phyloP scores from a whole-genome alignment of 2,888 invertebrate genomes.

The Nebria salina region DNA sequence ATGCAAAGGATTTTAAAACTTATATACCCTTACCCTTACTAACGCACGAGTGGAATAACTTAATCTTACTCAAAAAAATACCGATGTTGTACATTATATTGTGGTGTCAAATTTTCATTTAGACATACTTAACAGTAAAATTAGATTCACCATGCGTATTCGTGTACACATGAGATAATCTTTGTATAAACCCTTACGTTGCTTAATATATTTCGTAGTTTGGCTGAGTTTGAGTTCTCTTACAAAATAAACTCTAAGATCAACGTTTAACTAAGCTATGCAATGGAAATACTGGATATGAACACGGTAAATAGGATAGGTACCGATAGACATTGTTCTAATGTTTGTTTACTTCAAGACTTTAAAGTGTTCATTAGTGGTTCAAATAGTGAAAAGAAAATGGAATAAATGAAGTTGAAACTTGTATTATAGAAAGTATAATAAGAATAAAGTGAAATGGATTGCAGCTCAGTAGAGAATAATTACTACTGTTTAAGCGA shows the following conservation, averaged over 20 bases:
- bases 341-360: not conserved
- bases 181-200: not conserved
- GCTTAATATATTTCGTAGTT: not conserved
- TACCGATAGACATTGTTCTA: not conserved
- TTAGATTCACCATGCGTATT: not conserved
- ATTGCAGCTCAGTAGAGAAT: too few relatives aligned
- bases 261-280: not conserved
- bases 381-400: too few relatives aligned
- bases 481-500: too few relatives aligned
- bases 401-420: too few relatives aligned
- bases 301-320: not conserved
- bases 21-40: too few relatives aligned
- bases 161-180: not conserved
- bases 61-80: too few relatives aligned
- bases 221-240: not conserved
- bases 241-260: not conserved
- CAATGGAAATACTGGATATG: not conserved
- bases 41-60: too few relatives aligned
- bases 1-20: too few relatives aligned
- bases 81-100: not conserved
- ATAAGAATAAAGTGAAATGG: too few relatives aligned
- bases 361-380: not conserved
- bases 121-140: not conserved
- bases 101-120: not conserved
- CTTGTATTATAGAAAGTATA: too few relatives aligned